A percentile compares a stretch with the other conserved stretches of the same genome.
phyloP scores from a whole-genome alignment of 2,797 vertebrate species.

The Helarctos malayanus region DNA sequence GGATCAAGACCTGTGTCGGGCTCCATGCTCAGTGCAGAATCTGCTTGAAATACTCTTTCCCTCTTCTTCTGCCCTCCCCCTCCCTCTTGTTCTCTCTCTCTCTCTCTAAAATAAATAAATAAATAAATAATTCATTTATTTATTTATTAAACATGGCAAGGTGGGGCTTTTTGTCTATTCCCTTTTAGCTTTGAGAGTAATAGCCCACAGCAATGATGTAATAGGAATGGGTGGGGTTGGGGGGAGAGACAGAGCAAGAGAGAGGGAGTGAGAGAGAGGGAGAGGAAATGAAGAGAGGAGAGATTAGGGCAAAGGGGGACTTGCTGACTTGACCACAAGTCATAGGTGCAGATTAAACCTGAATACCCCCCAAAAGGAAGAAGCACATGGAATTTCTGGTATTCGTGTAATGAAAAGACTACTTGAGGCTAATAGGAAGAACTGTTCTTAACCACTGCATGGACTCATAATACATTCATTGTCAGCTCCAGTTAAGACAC shows the following conservation, averaged over 20 bases:
- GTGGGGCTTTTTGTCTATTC: slow-evolving; percentile 53
- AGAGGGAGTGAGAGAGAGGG: not conserved
- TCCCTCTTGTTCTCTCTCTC: not conserved
- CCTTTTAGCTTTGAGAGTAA: slow-evolving; percentile 62
- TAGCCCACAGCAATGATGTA: not conserved
- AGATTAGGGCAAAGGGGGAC: not conserved
- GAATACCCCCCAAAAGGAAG: not conserved
- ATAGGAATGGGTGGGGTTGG: not conserved
- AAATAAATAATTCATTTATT: no score
- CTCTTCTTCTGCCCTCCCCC: not conserved
- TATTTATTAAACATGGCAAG: not conserved
- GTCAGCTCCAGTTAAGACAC: not conserved
- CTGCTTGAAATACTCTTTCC: not conserved
- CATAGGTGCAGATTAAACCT: not conserved
- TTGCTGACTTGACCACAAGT: not conserved
- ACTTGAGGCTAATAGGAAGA: not conserved
- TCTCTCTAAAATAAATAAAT: no score
- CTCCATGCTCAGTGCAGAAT: not conserved
- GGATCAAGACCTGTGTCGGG: not conserved
- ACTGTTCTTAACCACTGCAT: not conserved
- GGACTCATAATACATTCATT: not conserved
- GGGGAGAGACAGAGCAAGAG: not conserved
- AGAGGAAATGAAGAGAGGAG: not conserved
- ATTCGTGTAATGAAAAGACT: not conserved
- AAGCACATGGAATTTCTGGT: not conserved